Conservation (phyloP, 2,113 vertebrate genomes). For the Sardina pilchardus region DNA sequence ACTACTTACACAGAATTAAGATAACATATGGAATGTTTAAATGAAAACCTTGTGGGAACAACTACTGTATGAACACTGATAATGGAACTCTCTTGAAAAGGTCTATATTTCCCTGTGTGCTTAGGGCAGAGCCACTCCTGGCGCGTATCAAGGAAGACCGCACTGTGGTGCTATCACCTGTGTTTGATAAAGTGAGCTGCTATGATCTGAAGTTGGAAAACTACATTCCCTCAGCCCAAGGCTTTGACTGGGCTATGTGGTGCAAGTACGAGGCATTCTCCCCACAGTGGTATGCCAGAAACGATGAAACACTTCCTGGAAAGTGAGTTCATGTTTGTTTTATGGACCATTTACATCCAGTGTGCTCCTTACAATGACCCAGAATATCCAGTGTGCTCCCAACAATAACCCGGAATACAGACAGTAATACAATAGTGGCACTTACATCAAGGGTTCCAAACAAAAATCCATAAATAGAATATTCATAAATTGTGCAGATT, state of each 20-base stretch:
- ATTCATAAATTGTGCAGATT: too few species aligned
- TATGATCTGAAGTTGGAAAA: constrained; percentile 54
- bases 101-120: neutral
- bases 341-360: neutral
- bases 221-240: constrained; percentile 39
- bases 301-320: constrained; percentile 62
- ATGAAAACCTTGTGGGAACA: too few species aligned
- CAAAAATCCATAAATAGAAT: too few species aligned
- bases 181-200: constrained; percentile 67
- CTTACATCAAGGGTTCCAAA: too few species aligned
- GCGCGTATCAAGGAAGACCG: constrained; percentile 68
- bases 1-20: too few species aligned
- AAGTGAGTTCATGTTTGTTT: constrained; percentile 65
- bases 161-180: constrained; percentile 66
- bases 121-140: constrained; percentile 72
- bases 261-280: constrained; percentile 68
- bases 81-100: too few species aligned
- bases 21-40: too few species aligned
- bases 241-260: constrained; percentile 72
- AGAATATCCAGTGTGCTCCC: too few species aligned
- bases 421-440: too few species aligned
- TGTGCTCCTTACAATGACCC: neutral
- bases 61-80: too few species aligned
- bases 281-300: constrained; percentile 65
- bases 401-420: too few species aligned